Evolutionary conservation across 2,797 vertebrate species (phyloP), one percentile per base, ranked within the genome.

Genomic region (Euphonia xanthogaster): DNA sequence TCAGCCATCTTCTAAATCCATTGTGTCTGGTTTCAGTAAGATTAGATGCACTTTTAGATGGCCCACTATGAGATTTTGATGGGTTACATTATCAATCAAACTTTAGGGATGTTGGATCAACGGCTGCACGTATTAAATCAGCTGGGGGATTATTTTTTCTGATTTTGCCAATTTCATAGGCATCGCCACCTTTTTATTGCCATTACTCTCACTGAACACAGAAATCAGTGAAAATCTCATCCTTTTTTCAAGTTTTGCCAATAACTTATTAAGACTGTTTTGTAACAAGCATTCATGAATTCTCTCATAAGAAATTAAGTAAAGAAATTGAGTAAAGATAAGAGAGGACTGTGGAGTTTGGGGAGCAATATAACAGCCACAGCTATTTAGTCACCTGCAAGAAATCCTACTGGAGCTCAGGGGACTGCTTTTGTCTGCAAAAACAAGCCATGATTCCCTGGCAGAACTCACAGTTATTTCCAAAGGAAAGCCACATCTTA

Each of bases 11-110:
- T 77, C 58, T 85, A 76, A 89, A 93, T 42, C 71, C 84, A 79
- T 48, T 67, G 28, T 84, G 40, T 55, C 83, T 96, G 80, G 70
- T 65, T 90, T 65, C 42, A 75, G 62, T 13, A 45, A 91, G 82
- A 86, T 91, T 91, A 88, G 85, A 74, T 83, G 73, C 68, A 42
- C 50, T 80, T 72, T 68, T 27, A 74, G 72, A 58, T 77, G 78
- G 53, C 42, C 65, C 30, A 30, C n/a, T 47, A 5, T 15, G 31
- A 90, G 80, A 92, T 65, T 89, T 71, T 72, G 35, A 39, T 83
- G 67, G 63, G 67, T 74, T 77, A 71, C 44, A 28, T 85, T 77
- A 90, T 47, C 35, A 79, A 58, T 57, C 55, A 67, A 51, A 67
- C 40, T 61, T 68, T n/a, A 80, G 51, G 42, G 31, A 58, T 50